phyloP scores from a whole-genome alignment of 2,888 invertebrate species.

The Tetheella fluctuosa region DNA sequence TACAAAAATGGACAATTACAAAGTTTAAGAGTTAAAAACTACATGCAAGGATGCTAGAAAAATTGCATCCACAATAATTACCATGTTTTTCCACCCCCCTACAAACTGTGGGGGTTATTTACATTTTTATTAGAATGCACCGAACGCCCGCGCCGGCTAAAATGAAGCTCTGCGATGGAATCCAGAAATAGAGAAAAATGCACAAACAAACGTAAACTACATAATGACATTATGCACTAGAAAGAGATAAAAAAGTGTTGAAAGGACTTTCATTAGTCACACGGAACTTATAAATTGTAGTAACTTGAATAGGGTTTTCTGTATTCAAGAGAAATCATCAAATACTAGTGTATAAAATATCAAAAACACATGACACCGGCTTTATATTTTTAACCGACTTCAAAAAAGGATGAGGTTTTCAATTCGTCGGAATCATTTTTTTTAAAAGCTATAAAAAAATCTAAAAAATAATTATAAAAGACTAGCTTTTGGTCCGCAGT shows the following conservation, averaged over 20 bases:
- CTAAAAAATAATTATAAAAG: no score
- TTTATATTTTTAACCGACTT: no score
- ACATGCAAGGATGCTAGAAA: not conserved
- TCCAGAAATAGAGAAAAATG: slow-evolving; percentile 22
- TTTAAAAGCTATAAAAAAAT: no score
- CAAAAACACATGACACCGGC: no score
- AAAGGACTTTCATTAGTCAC: not conserved
- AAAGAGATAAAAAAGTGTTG: not conserved
- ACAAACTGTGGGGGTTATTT: slow-evolving; percentile 34
- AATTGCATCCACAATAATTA: slow-evolving; percentile 6
- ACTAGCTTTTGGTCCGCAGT: no score
- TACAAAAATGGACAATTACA: not conserved
- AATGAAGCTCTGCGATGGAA: slow-evolving; percentile 35
- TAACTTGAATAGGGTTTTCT: not conserved
- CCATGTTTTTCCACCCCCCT: not conserved
- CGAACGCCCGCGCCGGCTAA: slow-evolving; percentile 36
- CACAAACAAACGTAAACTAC: not conserved
- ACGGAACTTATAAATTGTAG: not conserved
- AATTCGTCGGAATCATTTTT: no score
- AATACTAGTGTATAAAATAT: no score
- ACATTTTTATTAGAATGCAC: slow-evolving; percentile 61
- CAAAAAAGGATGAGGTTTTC: no score
- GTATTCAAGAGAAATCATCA: no score
- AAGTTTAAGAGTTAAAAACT: not conserved
- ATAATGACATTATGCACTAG: slow-evolving; percentile 6